These are phyloP conservation scores for Drosophila histrio DNA, from an alignment of 2,888 invertebrate species.

Conservation along the genomic window DNA sequence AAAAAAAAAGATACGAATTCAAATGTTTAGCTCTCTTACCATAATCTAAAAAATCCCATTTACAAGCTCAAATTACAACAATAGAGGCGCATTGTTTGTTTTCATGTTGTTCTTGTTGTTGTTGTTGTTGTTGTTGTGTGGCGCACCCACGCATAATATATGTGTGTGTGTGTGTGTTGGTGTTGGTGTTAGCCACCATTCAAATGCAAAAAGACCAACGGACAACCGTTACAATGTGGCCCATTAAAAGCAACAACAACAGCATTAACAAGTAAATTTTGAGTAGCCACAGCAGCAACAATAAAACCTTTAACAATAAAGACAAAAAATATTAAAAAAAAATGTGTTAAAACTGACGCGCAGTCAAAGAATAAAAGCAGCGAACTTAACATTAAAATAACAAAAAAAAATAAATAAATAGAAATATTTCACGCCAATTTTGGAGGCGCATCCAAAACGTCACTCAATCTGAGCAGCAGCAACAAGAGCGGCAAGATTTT, in stretches of 20 bases:
- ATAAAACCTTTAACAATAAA: slow-evolving; percentile 52
- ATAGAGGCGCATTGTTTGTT: slow-evolving; percentile 68
- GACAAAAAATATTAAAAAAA: slow-evolving; percentile 41
- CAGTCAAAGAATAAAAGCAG: slow-evolving; percentile 60
- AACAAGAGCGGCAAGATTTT: slow-evolving; percentile 19
- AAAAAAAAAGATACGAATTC: slow-evolving; percentile 19
- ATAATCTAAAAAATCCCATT: slow-evolving; percentile 60
- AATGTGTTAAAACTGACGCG: slow-evolving; percentile 73
- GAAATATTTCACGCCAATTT: slow-evolving; percentile 75
- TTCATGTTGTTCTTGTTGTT: slow-evolving; percentile 16
- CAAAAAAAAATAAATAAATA: slow-evolving; percentile 37
- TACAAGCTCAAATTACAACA: slow-evolving; percentile 74
- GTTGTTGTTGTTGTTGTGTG: slow-evolving; percentile 30
- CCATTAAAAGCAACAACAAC: slow-evolving; percentile 60
- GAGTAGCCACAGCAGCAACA: slow-evolving; percentile 46
- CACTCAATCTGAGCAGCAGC: slow-evolving; percentile 35
- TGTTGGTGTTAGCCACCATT: slow-evolving; percentile 49
- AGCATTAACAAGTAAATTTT: slow-evolving; percentile 18
- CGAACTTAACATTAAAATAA: too few species aligned
- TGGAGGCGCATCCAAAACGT: slow-evolving; percentile 48
- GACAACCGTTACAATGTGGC: slow-evolving; percentile 74
- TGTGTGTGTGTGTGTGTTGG: slow-evolving; percentile 13
- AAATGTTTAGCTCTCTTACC: slow-evolving; percentile 51
- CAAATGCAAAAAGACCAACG: slow-evolving; percentile 77
- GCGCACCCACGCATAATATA: slow-evolving; percentile 62